Evolutionary conservation across 2,113 vertebrate genomes (phyloP), one percentile per base, ranked within the genome.

Genomic region (Myxocyprinus asiaticus): DNA sequence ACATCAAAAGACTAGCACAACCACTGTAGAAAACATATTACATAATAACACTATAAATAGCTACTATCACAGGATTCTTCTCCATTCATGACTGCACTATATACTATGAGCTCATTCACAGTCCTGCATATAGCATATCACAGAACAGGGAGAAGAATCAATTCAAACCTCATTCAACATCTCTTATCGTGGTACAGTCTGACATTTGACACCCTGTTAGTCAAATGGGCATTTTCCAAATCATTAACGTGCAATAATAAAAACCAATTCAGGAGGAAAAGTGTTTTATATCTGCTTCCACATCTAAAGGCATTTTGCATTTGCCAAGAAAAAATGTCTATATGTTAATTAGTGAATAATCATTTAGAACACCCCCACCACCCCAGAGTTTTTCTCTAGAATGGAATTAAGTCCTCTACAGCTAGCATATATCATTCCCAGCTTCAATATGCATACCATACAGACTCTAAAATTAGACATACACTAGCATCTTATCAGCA

Each of bases 151-250:
- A 63, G 45, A 11, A 33, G 63, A 63, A 74, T 74, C 72, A 63
- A 74, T 74, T 50, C 58, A 74, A 74, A 74, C 58, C 47, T 71
- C 48, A 64, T 79, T 72, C 42, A 22, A 45, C 33, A 3, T 65
- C 68, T 64, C 42, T 55, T 47, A 17, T 70, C 15, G 7, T 9
- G 10, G 48, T n/a, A 4, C 10, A 12, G 7, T 51, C 63, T 55
- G 44, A 45, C 33, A 17, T 12, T 14, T 44, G n/a, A 77, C 14
- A 58, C 55, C 45, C 55, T 64, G 67, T 76, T 71, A 77, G 73
- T 42, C 48, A 70, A 82, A 77, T 8, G 4, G 50, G 43, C 51
- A 71, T 77, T 78, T 71, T 72, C 67, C 45, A 72, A 83, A 80
- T 45, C 66, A 76, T 80, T 80, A 66, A 59, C 11, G 6, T 44